These are phyloP conservation scores for Monopterus albus DNA, from an alignment of 2,113 vertebrate genomes.

Conservation along the genomic window DNA sequence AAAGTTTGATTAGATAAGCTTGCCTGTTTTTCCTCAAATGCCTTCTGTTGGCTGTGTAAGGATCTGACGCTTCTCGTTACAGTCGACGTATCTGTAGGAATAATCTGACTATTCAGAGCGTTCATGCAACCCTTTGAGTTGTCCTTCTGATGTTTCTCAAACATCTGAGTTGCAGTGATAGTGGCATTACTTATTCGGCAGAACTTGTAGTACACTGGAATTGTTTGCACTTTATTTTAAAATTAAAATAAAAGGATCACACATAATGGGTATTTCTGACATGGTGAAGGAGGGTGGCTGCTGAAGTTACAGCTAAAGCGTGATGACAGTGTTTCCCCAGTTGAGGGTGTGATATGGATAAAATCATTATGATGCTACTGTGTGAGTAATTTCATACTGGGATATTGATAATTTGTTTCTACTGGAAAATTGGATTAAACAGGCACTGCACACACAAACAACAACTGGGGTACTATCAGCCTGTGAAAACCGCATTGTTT, in stretches of 20 bases:
- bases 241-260: too few species aligned
- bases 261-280: conserved; percentile 35
- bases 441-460: too few species aligned
- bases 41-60: conserved; percentile 37
- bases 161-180: too few species aligned
- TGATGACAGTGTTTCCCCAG: not conserved
- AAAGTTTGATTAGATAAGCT: not conserved
- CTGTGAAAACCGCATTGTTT: too few species aligned
- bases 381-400: not conserved
- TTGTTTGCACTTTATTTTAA: too few species aligned
- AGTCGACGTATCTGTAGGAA: conserved; percentile 45
- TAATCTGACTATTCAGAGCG: conserved; percentile 45
- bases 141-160: too few species aligned
- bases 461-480: too few species aligned
- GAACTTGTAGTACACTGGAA: too few species aligned
- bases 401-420: not conserved
- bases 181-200: too few species aligned
- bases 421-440: not conserved
- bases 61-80: conserved; percentile 42
- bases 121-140: too few species aligned
- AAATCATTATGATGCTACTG: not conserved
- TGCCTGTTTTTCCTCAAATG: conserved; percentile 12
- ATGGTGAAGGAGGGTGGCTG: not conserved
- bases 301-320: not conserved
- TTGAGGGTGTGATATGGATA: not conserved